Conservation (phyloP, 1,140 invertebrate genomes). For the Babylonia areolata region DNA sequence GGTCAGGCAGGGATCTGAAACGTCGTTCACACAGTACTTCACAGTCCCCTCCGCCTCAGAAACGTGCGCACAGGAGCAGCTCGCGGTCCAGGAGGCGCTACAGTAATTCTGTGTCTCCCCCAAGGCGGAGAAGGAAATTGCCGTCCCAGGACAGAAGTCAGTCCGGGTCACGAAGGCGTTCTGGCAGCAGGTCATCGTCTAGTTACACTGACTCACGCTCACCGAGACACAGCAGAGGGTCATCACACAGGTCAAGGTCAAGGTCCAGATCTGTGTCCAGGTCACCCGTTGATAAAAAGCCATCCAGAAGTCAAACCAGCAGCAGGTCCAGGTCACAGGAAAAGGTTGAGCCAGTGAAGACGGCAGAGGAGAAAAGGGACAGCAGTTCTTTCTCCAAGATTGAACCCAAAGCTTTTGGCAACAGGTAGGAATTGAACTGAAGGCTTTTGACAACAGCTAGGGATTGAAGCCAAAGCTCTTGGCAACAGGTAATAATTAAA, state of each 20-base stretch:
- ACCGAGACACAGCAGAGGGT: neutral
- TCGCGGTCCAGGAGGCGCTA: neutral
- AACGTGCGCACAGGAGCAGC: neutral
- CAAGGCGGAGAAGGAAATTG: neutral
- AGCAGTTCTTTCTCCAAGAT: neutral
- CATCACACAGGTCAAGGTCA: neutral
- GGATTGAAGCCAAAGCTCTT: too few relatives aligned
- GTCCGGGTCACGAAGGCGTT: neutral
- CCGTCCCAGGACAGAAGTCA: neutral
- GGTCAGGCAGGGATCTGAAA: neutral
- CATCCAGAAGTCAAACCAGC: neutral
- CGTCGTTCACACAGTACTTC: neutral
- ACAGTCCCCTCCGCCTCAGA: neutral
- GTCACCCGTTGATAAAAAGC: neutral
- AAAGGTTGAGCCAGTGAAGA: neutral
- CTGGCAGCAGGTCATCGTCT: neutral
- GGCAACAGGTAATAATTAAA: too few relatives aligned
- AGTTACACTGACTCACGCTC: neutral
- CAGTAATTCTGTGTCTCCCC: neutral
- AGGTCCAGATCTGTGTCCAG: neutral
- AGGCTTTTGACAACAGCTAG: too few relatives aligned
- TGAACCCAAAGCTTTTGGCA: constrained; percentile 9
- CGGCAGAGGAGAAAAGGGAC: neutral
- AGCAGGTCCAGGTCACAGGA: neutral
- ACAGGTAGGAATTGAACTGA: neutral